A percentile compares a stretch with the other conserved stretches of the same genome.
These are phyloP conservation scores for Stegodyphus dumicola DNA, from an alignment of 1,140 invertebrate species.

Conservation along the genomic window DNA sequence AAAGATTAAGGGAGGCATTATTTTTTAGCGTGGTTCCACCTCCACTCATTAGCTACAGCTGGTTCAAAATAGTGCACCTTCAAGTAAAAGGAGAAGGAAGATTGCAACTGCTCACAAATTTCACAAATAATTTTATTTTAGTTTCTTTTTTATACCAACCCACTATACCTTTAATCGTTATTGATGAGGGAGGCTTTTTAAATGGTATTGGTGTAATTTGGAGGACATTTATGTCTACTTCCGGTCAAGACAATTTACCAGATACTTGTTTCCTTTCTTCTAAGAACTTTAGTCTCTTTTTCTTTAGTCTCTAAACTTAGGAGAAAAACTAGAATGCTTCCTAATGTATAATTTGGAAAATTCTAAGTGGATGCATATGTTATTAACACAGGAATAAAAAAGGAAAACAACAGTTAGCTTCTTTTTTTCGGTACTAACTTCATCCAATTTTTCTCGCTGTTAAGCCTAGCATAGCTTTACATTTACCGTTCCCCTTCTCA, in stretches of 20 bases:
- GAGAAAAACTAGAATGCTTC: constrained; percentile 29
- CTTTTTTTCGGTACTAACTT: constrained; percentile 35
- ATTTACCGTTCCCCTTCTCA: not conserved
- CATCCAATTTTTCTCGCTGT: constrained; percentile 48
- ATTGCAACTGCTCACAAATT: not conserved
- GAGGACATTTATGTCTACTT: not conserved
- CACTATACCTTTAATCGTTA: not conserved
- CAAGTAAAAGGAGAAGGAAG: not conserved
- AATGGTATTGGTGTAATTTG: not conserved
- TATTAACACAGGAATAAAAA: constrained; percentile 33
- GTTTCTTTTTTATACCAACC: not conserved
- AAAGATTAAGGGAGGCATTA: not conserved
- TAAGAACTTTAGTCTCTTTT: not conserved
- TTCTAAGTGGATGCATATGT: constrained; percentile 53
- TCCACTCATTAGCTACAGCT: constrained; percentile 34
- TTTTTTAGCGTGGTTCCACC: not conserved
- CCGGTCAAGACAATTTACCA: not conserved
- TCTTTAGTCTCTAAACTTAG: not conserved
- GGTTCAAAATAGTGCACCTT: not conserved
- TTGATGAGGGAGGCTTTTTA: not conserved
- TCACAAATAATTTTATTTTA: not conserved
- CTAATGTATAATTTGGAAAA: constrained; percentile 44
- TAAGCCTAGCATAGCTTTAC: constrained; percentile 27
- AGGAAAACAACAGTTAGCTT: constrained; percentile 11
- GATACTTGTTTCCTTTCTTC: not conserved